These are phyloP conservation scores for Amphiprion clarkii DNA, from an alignment of 2,797 vertebrate species.

Conservation along the genomic window DNA sequence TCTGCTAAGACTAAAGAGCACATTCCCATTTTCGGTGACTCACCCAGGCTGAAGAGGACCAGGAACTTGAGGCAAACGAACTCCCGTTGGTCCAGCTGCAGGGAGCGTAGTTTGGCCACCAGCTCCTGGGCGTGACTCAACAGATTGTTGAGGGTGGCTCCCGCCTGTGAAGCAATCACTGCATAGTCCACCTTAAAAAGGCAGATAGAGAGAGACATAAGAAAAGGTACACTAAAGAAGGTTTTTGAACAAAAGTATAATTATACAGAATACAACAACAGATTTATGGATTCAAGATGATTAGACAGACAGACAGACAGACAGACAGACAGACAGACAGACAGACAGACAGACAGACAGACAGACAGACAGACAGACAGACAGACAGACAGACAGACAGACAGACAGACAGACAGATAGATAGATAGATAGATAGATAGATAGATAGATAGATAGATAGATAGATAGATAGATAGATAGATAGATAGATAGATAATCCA, in stretches of 20 bases:
- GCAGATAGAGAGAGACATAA: conserved; percentile 10
- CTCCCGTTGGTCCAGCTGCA: conserved; percentile 97
- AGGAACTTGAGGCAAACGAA: conserved; percentile 99
- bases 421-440: too few species aligned
- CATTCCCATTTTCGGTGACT: conserved; percentile 66
- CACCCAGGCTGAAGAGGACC: conserved; percentile 98
- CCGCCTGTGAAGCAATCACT: conserved; percentile 94
- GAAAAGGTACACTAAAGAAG: background rate
- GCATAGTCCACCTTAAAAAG: conserved; percentile 94
- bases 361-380: too few species aligned
- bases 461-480: conserved; percentile 29
- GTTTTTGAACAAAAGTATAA: background rate
- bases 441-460: conserved; percentile 16
- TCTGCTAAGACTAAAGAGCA: background rate
- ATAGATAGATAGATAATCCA: conserved; percentile 18
- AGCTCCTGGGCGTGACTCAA: conserved; percentile 96
- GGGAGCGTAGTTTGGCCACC: conserved; percentile 93
- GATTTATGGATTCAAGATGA: too few species aligned
- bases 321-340: too few species aligned
- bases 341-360: too few species aligned
- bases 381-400: too few species aligned
- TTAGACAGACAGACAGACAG: too few species aligned
- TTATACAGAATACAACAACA: too few species aligned
- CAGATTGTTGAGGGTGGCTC: conserved; percentile 95
- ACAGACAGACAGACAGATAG: too few species aligned